phyloP scores from a whole-genome alignment of 2,888 invertebrate species.

The Trachelus iudaicus region DNA sequence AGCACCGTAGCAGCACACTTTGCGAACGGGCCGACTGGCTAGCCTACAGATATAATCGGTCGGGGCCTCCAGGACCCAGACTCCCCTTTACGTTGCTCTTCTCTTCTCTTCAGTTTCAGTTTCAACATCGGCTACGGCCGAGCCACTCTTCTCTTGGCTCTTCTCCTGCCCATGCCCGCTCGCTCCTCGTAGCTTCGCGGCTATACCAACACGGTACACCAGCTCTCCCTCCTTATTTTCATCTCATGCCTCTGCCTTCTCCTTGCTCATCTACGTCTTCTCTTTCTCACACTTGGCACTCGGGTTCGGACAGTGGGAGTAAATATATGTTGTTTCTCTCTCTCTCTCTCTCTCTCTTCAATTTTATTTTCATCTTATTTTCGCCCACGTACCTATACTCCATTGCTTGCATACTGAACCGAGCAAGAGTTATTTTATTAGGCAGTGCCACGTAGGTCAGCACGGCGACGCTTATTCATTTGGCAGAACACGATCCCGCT shows the following conservation, averaged over 20 bases:
- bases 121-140: background rate
- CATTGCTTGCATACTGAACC: constrained; percentile 19
- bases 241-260: background rate
- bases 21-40: background rate
- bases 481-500: constrained; percentile 29
- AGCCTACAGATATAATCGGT: background rate
- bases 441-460: constrained; percentile 29
- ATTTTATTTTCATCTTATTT: constrained; percentile 27
- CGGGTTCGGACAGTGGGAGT: background rate
- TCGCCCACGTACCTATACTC: constrained; percentile 24
- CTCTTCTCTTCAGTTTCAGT: background rate
- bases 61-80: background rate
- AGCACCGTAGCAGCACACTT: constrained; percentile 30
- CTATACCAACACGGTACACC: background rate
- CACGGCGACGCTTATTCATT: constrained; percentile 23
- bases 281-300: constrained; percentile 7
- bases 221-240: background rate
- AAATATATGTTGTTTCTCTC: background rate
- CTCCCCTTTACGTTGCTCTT: background rate
- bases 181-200: background rate
- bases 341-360: constrained; percentile 14
- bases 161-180: background rate
- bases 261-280: constrained; percentile 10
- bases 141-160: background rate
- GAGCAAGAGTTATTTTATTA: constrained; percentile 37